A percentile compares a stretch with the other conserved stretches of the same genome.
These are phyloP conservation scores for Amblyjoppa fuscipennis DNA, from an alignment of 2,888 invertebrate genomes.

Conservation along the genomic window DNA sequence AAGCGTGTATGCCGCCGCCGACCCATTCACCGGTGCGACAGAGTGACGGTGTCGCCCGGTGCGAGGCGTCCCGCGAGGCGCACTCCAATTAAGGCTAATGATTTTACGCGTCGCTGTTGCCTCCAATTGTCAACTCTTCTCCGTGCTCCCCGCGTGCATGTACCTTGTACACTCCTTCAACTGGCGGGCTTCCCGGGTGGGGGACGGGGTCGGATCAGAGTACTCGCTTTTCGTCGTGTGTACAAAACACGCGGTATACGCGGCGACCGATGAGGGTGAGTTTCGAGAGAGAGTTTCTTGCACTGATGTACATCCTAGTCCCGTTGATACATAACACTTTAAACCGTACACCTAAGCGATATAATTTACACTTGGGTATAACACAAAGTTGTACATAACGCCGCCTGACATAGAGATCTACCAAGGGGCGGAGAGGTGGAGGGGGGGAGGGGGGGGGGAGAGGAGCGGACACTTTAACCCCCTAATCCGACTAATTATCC, in stretches of 20 bases:
- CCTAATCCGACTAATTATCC: conserved; percentile 41
- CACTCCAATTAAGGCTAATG: conserved; percentile 81
- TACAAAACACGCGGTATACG: conserved; percentile 34
- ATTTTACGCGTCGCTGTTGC: conserved; percentile 77
- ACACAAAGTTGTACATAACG: not conserved
- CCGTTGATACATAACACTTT: conserved; percentile 5
- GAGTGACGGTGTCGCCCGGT: conserved; percentile 43
- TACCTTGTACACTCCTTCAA: conserved; percentile 14
- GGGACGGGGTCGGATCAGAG: not conserved
- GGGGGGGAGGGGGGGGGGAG: too few species aligned
- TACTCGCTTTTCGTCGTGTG: not conserved
- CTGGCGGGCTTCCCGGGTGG: not conserved
- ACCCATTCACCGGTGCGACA: conserved; percentile 37
- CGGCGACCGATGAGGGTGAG: conserved; percentile 6
- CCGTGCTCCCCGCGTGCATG: conserved; percentile 30
- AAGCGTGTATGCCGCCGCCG: conserved; percentile 53
- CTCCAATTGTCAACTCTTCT: conserved; percentile 68
- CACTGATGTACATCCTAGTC: conserved; percentile 5
- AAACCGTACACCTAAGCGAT: not conserved
- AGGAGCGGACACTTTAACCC: conserved; percentile 21
- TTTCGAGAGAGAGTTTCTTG: conserved; percentile 30
- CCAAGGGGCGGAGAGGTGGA: not conserved
- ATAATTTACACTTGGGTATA: conserved; percentile 2
- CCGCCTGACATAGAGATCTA: not conserved
- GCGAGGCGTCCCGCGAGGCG: conserved; percentile 69